Conservation (phyloP, 2,888 invertebrate species). For the Drosophila mulleri region DNA sequence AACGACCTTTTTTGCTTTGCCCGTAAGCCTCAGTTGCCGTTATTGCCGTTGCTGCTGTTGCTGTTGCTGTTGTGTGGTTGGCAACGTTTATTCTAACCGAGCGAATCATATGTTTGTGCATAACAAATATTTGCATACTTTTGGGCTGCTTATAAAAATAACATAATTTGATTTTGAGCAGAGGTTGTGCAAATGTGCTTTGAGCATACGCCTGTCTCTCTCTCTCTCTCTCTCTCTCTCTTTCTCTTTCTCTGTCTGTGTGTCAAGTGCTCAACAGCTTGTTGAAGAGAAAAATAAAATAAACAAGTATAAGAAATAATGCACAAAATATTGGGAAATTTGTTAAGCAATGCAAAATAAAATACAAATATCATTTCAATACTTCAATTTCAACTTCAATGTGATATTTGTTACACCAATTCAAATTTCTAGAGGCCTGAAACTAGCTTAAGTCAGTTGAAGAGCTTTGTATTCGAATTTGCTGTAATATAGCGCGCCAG, state of each 20-base stretch:
- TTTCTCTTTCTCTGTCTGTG: too few species aligned
- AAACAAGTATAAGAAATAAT: background rate
- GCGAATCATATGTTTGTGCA: conserved; percentile 69
- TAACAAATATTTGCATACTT: conserved; percentile 76
- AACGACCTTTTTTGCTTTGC: conserved; percentile 68
- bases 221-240: too few species aligned
- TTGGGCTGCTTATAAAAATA: conserved; percentile 68
- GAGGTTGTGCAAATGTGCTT: conserved; percentile 57
- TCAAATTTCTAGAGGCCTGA: background rate
- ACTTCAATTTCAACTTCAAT: background rate
- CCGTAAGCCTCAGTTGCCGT: conserved; percentile 6
- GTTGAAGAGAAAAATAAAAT: background rate
- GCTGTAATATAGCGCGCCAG: conserved; percentile 1
- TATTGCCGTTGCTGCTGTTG: background rate
- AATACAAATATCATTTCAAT: background rate
- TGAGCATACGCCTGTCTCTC: conserved; percentile 9
- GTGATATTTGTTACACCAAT: background rate
- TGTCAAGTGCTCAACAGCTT: background rate
- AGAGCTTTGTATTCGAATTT: background rate
- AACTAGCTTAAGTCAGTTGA: background rate
- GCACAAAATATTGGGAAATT: background rate
- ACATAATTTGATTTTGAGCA: conserved; percentile 71
- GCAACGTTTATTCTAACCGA: conserved; percentile 41
- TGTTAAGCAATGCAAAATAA: background rate
- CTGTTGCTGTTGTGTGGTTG: conserved; percentile 13